Conservation (phyloP, 2,888 invertebrate species). For the Bibio marci region DNA sequence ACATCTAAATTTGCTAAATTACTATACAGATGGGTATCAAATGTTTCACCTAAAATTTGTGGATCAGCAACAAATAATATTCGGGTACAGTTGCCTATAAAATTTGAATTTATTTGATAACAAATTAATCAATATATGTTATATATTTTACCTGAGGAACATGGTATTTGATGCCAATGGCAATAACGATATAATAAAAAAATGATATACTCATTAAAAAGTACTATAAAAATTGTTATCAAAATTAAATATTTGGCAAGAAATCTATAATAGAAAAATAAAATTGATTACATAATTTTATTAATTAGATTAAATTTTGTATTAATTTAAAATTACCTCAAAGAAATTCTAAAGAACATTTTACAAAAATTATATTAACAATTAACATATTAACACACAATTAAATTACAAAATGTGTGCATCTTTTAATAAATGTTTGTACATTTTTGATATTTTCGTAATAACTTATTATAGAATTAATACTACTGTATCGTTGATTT, state of each 20-base stretch:
- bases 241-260: slow-evolving; percentile 12
- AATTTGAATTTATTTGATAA: slow-evolving; percentile 5
- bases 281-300: too few relatives aligned
- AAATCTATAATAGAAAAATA: not conserved
- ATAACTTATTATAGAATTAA: too few relatives aligned
- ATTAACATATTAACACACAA: too few relatives aligned
- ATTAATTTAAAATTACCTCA: too few relatives aligned
- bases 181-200: slow-evolving; percentile 21
- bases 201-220: slow-evolving; percentile 23
- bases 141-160: slow-evolving; percentile 20
- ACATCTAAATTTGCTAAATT: slow-evolving; percentile 68
- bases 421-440: too few relatives aligned
- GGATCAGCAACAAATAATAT: slow-evolving; percentile 75
- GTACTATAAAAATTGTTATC: slow-evolving; percentile 19
- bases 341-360: too few relatives aligned
- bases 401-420: too few relatives aligned
- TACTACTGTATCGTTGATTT: too few relatives aligned
- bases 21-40: slow-evolving; percentile 50
- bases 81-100: slow-evolving; percentile 37
- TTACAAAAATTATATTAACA: too few relatives aligned
- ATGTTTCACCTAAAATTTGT: slow-evolving; percentile 70
- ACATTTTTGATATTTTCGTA: too few relatives aligned
- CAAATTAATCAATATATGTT: not conserved
- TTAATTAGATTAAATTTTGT: too few relatives aligned
- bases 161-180: slow-evolving; percentile 23